Conservation (phyloP, 2,113 vertebrate genomes). For the Microtus richardsoni region DNA sequence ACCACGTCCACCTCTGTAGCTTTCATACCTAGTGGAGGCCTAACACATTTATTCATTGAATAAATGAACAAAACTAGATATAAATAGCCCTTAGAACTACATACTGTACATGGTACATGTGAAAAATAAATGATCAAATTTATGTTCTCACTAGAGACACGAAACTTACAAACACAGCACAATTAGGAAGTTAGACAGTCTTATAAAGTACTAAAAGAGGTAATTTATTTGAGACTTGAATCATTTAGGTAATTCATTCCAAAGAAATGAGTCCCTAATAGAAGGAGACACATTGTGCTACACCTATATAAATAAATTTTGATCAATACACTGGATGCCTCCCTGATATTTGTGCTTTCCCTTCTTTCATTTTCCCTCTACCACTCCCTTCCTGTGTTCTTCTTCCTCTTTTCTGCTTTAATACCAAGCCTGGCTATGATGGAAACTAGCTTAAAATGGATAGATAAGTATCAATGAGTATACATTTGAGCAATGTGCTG, state of each 20-base stretch:
- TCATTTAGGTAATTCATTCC: slow-evolving; percentile 1
- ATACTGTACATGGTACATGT: not conserved
- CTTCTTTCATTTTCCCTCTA: not conserved
- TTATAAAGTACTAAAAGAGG: not conserved
- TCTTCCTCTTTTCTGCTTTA: slow-evolving; percentile 30
- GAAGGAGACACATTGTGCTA: not conserved
- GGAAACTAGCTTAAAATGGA: slow-evolving; percentile 35
- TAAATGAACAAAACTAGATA: not conserved
- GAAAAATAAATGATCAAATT: slow-evolving; percentile 11
- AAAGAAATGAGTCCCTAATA: slow-evolving; percentile 54
- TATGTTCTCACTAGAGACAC: not conserved
- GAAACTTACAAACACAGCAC: not conserved
- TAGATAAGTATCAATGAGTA: not conserved
- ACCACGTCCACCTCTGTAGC: not conserved
- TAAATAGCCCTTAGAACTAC: not conserved
- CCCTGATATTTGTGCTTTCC: not conserved
- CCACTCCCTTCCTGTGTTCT: not conserved
- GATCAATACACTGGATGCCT: not conserved
- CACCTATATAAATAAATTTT: slow-evolving; percentile 28
- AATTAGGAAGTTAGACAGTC: not conserved
- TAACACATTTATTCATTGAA: not conserved
- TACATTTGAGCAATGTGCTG: not conserved
- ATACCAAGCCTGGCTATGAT: slow-evolving; percentile 3
- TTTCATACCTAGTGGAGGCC: not conserved
- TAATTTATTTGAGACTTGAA: slow-evolving; percentile 13